Evolutionary conservation across 2,797 vertebrate species (phyloP).

Genomic region (Falco biarmicus): DNA sequence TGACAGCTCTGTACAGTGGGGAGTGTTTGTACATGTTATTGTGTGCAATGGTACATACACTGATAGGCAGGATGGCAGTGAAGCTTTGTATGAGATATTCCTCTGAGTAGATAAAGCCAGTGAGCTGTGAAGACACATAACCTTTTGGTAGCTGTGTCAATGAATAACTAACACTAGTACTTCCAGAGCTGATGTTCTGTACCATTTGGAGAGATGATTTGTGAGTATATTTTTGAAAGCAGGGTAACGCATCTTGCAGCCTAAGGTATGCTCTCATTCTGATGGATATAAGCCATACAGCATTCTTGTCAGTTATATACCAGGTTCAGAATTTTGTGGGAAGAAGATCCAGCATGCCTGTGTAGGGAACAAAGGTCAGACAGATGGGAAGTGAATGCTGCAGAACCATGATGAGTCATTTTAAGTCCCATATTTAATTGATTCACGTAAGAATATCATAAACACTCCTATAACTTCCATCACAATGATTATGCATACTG

Average conservation of each 20-base stretch:
- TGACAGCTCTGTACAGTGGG: not conserved
- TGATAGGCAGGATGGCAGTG: not conserved
- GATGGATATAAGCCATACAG: not conserved
- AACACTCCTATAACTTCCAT: constrained; percentile 40
- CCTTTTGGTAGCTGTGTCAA: not conserved
- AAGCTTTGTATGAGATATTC: not conserved
- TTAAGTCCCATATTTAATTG: constrained; percentile 21
- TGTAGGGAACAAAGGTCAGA: constrained; percentile 6
- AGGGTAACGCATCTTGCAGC: not conserved
- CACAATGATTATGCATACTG: constrained; percentile 42
- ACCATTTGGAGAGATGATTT: not conserved
- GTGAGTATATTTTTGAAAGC: constrained; percentile 4
- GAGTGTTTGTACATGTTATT: not conserved
- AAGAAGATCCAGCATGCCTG: not conserved
- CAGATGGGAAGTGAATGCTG: constrained; percentile 22
- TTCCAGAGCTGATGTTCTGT: not conserved
- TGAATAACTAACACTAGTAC: not conserved
- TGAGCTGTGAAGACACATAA: constrained; percentile 6
- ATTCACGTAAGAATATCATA: constrained; percentile 33
- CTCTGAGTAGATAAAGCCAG: constrained; percentile 8
- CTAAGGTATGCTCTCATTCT: not conserved
- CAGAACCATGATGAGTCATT: constrained; percentile 29
- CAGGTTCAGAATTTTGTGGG: not conserved
- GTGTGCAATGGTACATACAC: not conserved
- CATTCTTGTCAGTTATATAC: not conserved